These are phyloP conservation scores for Sinosuthora webbiana DNA, from an alignment of 2,113 vertebrate species.

Conservation along the genomic window DNA sequence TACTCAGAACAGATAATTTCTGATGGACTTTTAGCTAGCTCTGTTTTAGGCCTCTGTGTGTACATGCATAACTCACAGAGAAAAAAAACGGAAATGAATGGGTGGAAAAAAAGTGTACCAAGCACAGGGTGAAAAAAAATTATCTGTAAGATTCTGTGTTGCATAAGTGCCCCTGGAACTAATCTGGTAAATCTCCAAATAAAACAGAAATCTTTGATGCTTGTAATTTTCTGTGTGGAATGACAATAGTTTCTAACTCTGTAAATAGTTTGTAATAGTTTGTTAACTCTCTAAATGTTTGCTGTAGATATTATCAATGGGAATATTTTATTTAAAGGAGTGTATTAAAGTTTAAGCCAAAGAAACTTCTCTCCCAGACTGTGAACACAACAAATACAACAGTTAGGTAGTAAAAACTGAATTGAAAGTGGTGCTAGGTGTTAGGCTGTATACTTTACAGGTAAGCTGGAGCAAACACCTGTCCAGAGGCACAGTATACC, in stretches of 20 bases:
- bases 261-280: too few relatives aligned
- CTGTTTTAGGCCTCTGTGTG: not conserved
- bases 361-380: not conserved
- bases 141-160: not conserved
- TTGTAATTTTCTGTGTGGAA: not conserved
- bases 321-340: not conserved
- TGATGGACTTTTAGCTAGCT: not conserved
- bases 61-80: not conserved
- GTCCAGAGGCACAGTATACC: fast-evolving
- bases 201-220: constrained; percentile 16
- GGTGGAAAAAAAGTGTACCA: not conserved
- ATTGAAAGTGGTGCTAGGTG: not conserved
- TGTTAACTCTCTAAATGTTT: constrained; percentile 13
- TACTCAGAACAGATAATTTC: not conserved
- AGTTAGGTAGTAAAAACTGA: not conserved
- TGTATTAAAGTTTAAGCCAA: not conserved
- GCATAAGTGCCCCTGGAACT: constrained; percentile 6
- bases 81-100: not conserved
- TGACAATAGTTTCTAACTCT: constrained; percentile 5
- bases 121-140: not conserved
- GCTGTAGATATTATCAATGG: not conserved
- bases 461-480: not conserved
- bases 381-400: not conserved
- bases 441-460: not conserved
- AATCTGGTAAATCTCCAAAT: constrained; percentile 41